Percentiles rank a stretch among this genome's conserved stretches.
Evolutionary conservation across 2,888 invertebrate species (phyloP).

Genomic region (Hololepta plana): DNA sequence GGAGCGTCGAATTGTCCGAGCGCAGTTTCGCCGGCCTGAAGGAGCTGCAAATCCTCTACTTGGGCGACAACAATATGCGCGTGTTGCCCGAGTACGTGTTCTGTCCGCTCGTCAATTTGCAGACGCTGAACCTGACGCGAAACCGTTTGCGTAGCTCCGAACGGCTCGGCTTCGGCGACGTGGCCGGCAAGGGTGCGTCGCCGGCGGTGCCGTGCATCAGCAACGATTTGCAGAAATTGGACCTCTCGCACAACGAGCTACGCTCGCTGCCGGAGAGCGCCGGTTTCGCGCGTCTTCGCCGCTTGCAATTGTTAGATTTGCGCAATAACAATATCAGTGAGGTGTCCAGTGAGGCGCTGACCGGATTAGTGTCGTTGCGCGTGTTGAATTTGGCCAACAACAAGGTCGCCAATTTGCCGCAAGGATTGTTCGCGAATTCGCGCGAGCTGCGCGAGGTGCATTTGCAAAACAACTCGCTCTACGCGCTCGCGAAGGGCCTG

Average conservation of each 20-base stretch:
- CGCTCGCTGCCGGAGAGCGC: constrained; percentile 48
- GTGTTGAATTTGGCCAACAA: constrained; percentile 78
- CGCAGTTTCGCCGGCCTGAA: constrained; percentile 58
- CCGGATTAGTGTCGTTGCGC: constrained; percentile 59
- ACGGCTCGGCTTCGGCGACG: constrained; percentile 46
- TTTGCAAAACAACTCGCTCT: constrained; percentile 68
- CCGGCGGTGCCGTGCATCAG: constrained; percentile 39
- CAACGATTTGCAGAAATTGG: constrained; percentile 55
- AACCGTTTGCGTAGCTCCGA: constrained; percentile 67
- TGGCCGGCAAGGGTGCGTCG: constrained; percentile 9
- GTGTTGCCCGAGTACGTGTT: constrained; percentile 62
- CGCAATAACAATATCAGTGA: constrained; percentile 71
- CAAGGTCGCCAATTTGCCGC: constrained; percentile 60
- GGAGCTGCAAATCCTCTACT: constrained; percentile 61
- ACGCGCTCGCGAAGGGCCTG: constrained; percentile 62
- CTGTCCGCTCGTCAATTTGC: constrained; percentile 62
- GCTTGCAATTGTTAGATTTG: constrained; percentile 61
- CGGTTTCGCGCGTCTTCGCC: constrained; percentile 54
- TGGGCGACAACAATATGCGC: constrained; percentile 70
- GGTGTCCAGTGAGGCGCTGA: constrained; percentile 60
- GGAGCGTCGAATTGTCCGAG: constrained; percentile 53
- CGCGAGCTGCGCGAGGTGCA: constrained; percentile 69
- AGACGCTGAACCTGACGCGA: constrained; percentile 66
- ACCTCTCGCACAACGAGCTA: constrained; percentile 67
- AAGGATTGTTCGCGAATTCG: constrained; percentile 63